Percentiles rank a stretch among this genome's conserved stretches.
These are phyloP conservation scores for Podargus strigoides DNA, from an alignment of 2,797 vertebrate genomes.

Conservation along the genomic window DNA sequence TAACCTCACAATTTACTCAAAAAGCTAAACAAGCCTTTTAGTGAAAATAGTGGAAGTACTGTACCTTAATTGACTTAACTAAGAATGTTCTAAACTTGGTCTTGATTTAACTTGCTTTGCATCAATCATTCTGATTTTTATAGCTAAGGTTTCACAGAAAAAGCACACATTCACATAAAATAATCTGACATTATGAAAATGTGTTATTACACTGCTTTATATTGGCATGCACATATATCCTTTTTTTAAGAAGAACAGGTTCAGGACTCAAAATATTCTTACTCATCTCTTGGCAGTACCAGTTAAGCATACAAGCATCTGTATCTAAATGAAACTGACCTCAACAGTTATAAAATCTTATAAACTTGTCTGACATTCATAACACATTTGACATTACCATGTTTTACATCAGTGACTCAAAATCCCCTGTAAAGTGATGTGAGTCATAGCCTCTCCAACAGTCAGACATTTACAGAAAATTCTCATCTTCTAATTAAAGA, in stretches of 20 bases:
- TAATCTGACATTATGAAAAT: not conserved
- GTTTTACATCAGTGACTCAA: not conserved
- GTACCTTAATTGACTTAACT: not conserved
- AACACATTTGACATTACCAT: not conserved
- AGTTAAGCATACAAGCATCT: not conserved
- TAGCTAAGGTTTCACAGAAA: not conserved
- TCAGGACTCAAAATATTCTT: not conserved
- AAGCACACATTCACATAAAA: not conserved
- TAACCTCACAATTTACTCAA: not conserved
- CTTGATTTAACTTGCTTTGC: not conserved
- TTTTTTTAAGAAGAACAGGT: not conserved
- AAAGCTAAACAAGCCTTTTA: not conserved
- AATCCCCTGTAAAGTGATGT: not conserved
- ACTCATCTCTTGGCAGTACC: not conserved
- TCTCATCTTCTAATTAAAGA: not conserved
- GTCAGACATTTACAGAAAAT: not conserved
- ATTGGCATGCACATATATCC: not conserved
- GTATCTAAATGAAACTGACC: not conserved
- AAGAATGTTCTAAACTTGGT: not conserved
- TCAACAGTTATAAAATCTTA: not conserved
- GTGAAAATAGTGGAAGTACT: not conserved
- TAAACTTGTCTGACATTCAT: not conserved
- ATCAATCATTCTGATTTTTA: not conserved
- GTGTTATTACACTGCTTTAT: not conserved
- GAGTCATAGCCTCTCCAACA: not conserved